These are phyloP conservation scores for Epizoanthus rinbou DNA, from an alignment of 92 coral and sea anemone species.

Conservation along the genomic window DNA sequence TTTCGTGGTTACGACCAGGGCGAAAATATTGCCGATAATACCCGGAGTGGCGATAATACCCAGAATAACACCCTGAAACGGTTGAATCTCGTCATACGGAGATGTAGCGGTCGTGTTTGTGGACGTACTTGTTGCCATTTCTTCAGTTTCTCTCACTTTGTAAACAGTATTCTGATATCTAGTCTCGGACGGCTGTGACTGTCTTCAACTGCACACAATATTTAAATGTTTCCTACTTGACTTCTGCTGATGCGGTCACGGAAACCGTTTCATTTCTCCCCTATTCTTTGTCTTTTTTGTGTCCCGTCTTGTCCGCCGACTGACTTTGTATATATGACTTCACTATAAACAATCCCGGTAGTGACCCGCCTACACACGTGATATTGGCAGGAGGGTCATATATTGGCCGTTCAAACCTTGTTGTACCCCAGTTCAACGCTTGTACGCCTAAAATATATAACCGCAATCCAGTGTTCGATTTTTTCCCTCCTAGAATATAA, in stretches of 20 bases:
- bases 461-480: too few species aligned
- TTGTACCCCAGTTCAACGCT: too few species aligned
- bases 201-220: neutral
- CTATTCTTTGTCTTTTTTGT: too few species aligned
- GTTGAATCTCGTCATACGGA: conserved; percentile 30
- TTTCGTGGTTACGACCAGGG: conserved; percentile 67
- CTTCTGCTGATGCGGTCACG: too few species aligned
- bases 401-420: conserved; percentile 13
- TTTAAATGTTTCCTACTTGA: neutral
- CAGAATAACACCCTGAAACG: conserved; percentile 49
- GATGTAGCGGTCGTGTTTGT: conserved; percentile 29
- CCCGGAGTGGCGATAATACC: conserved; percentile 58
- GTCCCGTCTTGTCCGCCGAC: too few species aligned
- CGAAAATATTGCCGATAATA: conserved; percentile 74
- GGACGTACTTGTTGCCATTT: neutral
- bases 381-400: neutral
- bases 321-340: conserved; percentile 1
- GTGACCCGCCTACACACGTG: conserved; percentile 3
- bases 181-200: neutral
- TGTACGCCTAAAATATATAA: too few species aligned
- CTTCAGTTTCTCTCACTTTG: neutral
- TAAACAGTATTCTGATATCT: neutral
- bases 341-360: neutral
- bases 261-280: too few species aligned
- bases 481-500: too few species aligned